A percentile compares a stretch with the other conserved stretches of the same genome.
Evolutionary conservation across 2,113 vertebrate genomes (phyloP).

Genomic region (Oryzias celebensis): DNA sequence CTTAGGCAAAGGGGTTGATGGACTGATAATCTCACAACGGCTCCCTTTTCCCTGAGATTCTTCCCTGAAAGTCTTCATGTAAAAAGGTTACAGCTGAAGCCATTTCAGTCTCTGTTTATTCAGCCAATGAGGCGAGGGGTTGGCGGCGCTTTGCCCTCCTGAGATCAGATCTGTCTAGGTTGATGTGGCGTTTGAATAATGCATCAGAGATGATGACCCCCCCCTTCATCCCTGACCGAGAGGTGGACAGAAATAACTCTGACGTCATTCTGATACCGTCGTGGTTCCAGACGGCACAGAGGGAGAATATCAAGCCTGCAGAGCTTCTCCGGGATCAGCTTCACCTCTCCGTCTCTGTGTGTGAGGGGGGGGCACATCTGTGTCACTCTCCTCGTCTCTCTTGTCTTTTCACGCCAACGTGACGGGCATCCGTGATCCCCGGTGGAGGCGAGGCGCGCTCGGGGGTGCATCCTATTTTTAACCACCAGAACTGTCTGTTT

Average conservation of each 20-base stretch:
- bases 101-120: constrained; percentile 31
- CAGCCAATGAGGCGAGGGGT: constrained; percentile 28
- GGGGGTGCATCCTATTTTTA: background rate
- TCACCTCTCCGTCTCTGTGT: constrained; percentile 55
- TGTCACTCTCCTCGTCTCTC: constrained; percentile 48
- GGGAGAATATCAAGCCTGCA: constrained; percentile 56
- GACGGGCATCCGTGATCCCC: constrained; percentile 55
- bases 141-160: constrained; percentile 38
- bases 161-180: constrained; percentile 58
- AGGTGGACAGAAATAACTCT: constrained; percentile 69
- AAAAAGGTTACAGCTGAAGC: constrained; percentile 8
- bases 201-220: constrained; percentile 63
- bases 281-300: constrained; percentile 23
- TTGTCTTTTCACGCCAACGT: constrained; percentile 60
- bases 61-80: constrained; percentile 20
- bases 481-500: constrained; percentile 2
- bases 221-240: constrained; percentile 57
- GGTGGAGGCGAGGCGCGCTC: constrained; percentile 28
- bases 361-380: constrained; percentile 25
- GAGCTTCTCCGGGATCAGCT: constrained; percentile 61
- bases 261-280: constrained; percentile 52
- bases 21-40: constrained; percentile 10
- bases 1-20: too few species aligned
- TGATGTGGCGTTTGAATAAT: constrained; percentile 65
- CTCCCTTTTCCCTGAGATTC: constrained; percentile 21